Evolutionary conservation across 2,888 invertebrate species (phyloP), one percentile per base, ranked within the genome.

Genomic region (Lepas anatifera): DNA sequence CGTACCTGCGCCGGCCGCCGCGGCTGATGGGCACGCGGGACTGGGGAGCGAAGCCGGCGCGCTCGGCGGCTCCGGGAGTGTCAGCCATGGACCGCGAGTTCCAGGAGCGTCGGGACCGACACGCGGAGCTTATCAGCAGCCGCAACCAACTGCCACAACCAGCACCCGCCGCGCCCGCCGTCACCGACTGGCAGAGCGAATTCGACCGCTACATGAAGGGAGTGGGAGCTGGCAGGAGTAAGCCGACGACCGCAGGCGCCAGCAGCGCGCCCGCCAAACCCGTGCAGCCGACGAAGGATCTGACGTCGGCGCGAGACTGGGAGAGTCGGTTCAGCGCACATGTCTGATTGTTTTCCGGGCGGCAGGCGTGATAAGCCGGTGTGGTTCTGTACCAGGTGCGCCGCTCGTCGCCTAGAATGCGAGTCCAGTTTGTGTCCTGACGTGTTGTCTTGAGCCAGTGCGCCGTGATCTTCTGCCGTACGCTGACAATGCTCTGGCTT

Each of bases 1-100:
- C 58, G 58, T 58, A 58, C 58, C 35, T 58, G 58, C 58, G 58
- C 58, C 58, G 58, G 58, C 32, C 32, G 18, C 22, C 35, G 32
- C 32, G 35, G 32, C 32, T 35, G 58, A 22, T 35, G 35, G 35
- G 58, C 32, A 32, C 52, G 29, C 52, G 52, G 29, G 52, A 52
- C 52, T 52, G 52, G 52, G 0, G 16, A 32, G 22, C 10, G 22
- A 16, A 32, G 35, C 32, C 35, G 35, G 58, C 58, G 35, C 58
- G 27, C 11, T 27, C 50, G n/a, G 50, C 11, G 27, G 32, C 22
- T 4, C 58, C 35, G 18, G 22, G 22, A 32, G 58, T 8, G 22
- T 35, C 58, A n/a, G 35, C 32, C 35, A 32, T 32, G 32, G 58
- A 58, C 35, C 58, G 58, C 2, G 58, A 58, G 35, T 58, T 22